These are phyloP conservation scores for Oncorhynchus tshawytscha DNA, from an alignment of 2,113 vertebrate species.

Conservation along the genomic window DNA sequence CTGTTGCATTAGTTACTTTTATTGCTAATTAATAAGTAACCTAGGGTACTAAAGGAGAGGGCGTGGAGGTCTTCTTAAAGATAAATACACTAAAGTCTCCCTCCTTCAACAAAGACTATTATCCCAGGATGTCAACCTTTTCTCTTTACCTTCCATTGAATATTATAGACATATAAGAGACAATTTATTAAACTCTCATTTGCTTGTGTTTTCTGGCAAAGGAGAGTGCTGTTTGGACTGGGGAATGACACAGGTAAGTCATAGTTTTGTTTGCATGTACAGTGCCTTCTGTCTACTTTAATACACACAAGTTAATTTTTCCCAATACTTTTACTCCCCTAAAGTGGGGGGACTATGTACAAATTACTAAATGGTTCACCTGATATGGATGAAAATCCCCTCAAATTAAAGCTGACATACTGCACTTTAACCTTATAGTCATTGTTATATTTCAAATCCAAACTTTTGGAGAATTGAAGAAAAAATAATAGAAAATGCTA, in stretches of 20 bases:
- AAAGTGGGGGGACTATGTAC: no score
- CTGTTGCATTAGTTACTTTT: not conserved
- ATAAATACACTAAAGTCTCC: slow-evolving; percentile 32
- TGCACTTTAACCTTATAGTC: no score
- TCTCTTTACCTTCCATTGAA: no score
- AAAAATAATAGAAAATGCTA: no score
- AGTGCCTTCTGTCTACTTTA: not conserved
- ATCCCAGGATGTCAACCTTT: not conserved
- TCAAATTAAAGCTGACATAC: no score
- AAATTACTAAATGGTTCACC: no score
- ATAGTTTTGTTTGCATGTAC: not conserved
- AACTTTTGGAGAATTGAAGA: no score
- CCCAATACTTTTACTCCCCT: no score
- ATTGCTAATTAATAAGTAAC: slow-evolving; percentile 75
- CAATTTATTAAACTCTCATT: not conserved
- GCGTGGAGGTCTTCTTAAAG: slow-evolving; percentile 48
- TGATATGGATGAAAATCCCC: no score
- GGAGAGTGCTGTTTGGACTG: not conserved
- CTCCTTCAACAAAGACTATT: slow-evolving; percentile 11
- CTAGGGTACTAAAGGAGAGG: slow-evolving; percentile 37
- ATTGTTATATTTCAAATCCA: no score
- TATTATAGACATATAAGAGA: not conserved
- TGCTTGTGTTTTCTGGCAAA: not conserved
- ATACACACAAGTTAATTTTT: no score
- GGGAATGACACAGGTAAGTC: slow-evolving; percentile 43